Percentiles rank a stretch among this genome's conserved stretches.
Evolutionary conservation across 2,888 invertebrate species (phyloP).

Genomic region (Trachelus stipa): DNA sequence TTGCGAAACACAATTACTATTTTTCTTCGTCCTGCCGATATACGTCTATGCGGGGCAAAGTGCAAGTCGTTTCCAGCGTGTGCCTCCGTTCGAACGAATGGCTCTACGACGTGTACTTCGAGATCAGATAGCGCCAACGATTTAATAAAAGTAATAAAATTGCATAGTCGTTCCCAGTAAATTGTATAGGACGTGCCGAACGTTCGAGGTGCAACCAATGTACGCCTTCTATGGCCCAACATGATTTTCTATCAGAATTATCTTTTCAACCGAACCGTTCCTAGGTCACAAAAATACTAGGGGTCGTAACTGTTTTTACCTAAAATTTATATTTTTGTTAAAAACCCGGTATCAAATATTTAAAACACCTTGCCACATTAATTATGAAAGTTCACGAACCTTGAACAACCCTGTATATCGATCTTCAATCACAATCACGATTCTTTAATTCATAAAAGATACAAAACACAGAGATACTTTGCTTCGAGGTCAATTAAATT

Average conservation of each 20-base stretch:
- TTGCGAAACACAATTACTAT: conserved; percentile 5
- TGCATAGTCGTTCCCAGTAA: conserved; percentile 34
- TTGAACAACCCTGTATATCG: neutral
- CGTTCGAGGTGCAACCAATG: neutral
- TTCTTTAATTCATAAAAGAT: neutral
- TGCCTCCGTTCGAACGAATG: conserved; percentile 18
- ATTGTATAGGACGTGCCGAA: conserved; percentile 30
- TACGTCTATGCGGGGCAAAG: conserved; percentile 5
- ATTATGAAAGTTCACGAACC: neutral
- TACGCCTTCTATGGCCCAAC: neutral
- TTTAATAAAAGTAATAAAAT: conserved; percentile 35
- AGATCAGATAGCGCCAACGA: conserved; percentile 34
- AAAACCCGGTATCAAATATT: neutral
- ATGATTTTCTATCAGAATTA: neutral
- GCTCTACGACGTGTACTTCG: conserved; percentile 27
- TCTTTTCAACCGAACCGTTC: neutral
- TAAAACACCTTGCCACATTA: neutral
- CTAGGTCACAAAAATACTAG: neutral
- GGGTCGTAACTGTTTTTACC: neutral
- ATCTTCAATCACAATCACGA: neutral
- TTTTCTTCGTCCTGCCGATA: neutral
- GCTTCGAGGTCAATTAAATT: neutral
- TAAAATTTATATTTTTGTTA: neutral
- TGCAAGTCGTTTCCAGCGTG: conserved; percentile 5
- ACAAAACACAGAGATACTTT: neutral